These are phyloP conservation scores for Heliconius hewitsoni DNA, from an alignment of 1,140 invertebrate species.

Conservation along the genomic window DNA sequence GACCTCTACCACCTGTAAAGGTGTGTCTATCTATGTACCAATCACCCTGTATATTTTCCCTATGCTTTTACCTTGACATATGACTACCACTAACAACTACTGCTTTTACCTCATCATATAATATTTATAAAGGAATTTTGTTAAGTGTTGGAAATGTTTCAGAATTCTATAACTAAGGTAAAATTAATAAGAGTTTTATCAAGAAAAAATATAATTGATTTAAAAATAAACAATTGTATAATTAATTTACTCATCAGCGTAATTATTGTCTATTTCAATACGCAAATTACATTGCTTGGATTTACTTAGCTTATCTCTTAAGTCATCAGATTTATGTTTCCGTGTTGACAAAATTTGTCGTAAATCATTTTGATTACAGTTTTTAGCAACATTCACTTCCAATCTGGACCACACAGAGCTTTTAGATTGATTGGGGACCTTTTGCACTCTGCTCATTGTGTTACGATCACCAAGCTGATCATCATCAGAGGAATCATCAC, in stretches of 20 bases:
- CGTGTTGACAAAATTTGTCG: conserved; percentile 66
- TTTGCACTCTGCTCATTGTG: conserved; percentile 71
- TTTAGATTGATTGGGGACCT: conserved; percentile 52
- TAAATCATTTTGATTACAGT: conserved; percentile 56
- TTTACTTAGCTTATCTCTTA: conserved; percentile 69
- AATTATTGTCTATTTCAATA: conserved; percentile 79
- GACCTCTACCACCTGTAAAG: too few species aligned
- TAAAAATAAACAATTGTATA: conserved; percentile 19
- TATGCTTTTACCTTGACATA: too few species aligned
- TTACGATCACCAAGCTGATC: conserved; percentile 57
- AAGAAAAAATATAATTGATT: conserved; percentile 13
- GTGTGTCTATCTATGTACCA: too few species aligned
- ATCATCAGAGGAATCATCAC: conserved; percentile 59
- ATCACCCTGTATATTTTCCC: too few species aligned
- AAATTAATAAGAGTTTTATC: neutral
- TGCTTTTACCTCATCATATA: too few species aligned
- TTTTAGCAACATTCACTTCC: conserved; percentile 58
- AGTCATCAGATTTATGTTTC: conserved; percentile 65
- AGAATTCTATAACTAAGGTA: neutral
- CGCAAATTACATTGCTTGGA: conserved; percentile 72
- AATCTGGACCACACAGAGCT: conserved; percentile 83
- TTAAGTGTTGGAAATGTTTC: too few species aligned
- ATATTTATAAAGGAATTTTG: too few species aligned
- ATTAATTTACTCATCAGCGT: conserved; percentile 39
- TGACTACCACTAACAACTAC: too few species aligned